Base-by-base conservation (phyloP, 2,888 invertebrate genomes). In the Leptopilina myrica region DNA sequence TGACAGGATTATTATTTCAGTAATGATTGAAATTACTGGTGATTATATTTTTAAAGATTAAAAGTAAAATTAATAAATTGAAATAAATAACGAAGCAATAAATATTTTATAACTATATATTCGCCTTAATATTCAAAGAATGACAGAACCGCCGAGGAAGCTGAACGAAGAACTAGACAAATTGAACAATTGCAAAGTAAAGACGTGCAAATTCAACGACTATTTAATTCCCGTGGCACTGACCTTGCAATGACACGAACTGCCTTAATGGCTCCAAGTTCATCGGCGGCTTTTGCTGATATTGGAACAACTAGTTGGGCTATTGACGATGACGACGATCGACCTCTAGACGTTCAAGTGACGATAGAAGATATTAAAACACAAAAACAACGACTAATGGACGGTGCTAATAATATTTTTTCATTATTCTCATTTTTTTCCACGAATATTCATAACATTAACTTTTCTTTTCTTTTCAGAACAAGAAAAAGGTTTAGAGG, bases 401-500 rank as follows among this genome's bases (percentile, higher is more conserved):
- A 93, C 89, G 93, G 95, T 95, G 84, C 82, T 53, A 11, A 77
- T 69, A 75, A 75, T 81, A 79, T 1, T 12, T 20, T 79, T 53
- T 2, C 12, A 49, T 62, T 20, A 53, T 66, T 69, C 67, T 76
- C 56, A 66, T 43, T 15, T 67, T 67, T 78, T 78, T 62, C 49
- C 11, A 49, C 49, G 7, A 8, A 43, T 43, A 7, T 20, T 1
- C 20, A 1, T 43, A 43, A 33, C 8, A 43, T 43, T 43, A 43
- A 43, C 1, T 43, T 43, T 43, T 6, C 46, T 76, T 79, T 66
- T 33, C 3, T 59, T 84, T 85, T 76, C 88, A 94, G 95, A 96
- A 82, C 97, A 97, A 93, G 96, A 97, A 87, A 92, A 93, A 83
- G 96, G 96, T 0, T 92, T 97, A 46, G 96, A 97, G 80, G 94